phyloP scores from a whole-genome alignment of 2,888 invertebrate species.

The Orthosia incerta region DNA sequence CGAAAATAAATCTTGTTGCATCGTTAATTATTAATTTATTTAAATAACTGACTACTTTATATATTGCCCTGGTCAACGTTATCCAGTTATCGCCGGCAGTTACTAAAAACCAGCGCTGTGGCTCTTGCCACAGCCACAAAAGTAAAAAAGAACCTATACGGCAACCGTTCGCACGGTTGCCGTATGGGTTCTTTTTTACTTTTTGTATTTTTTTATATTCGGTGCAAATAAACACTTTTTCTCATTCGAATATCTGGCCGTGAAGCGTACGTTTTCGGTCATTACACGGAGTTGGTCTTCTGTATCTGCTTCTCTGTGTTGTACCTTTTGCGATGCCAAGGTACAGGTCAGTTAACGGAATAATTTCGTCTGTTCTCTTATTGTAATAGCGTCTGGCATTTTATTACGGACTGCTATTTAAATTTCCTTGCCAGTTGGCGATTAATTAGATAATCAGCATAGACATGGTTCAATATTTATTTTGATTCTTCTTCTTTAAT shows the following conservation, averaged over 20 bases:
- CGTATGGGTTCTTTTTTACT: no score
- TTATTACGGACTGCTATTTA: conserved; percentile 36
- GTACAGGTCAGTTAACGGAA: conserved; percentile 49
- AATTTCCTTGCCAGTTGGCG: conserved; percentile 18
- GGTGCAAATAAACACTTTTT: background rate
- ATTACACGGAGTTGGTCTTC: background rate
- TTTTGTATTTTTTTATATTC: background rate
- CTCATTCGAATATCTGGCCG: background rate
- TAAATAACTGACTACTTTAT: no score
- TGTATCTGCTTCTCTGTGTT: background rate
- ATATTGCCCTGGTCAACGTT: no score
- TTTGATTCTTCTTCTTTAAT: no score
- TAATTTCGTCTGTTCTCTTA: conserved; percentile 55
- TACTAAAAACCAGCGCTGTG: no score
- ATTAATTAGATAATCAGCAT: conserved; percentile 23
- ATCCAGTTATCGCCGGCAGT: no score
- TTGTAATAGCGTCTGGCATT: conserved; percentile 41
- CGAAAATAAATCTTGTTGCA: no score
- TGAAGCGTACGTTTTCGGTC: background rate
- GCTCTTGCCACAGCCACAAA: no score
- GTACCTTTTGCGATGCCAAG: conserved; percentile 15
- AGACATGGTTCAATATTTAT: background rate
- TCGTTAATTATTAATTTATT: no score
- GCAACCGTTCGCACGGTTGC: no score
- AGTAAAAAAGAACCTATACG: no score